A percentile compares a stretch with the other conserved stretches of the same genome.
phyloP scores from a whole-genome alignment of 2,113 vertebrate species.

The Notiomystis cincta region DNA sequence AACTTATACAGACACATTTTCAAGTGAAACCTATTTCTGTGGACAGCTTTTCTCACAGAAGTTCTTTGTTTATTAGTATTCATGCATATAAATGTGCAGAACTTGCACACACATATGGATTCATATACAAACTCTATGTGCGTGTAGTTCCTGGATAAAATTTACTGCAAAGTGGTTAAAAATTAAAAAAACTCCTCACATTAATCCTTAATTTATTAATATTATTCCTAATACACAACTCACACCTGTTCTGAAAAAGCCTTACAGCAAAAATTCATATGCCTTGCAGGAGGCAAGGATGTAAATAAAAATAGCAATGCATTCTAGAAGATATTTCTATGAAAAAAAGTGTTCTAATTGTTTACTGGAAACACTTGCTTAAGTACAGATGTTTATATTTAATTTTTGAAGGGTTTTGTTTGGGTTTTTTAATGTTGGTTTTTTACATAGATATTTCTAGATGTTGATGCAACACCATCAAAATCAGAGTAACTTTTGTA shows the following conservation, averaged over 20 bases:
- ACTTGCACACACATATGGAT: not conserved
- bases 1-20: not conserved
- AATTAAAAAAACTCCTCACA: not conserved
- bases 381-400: not conserved
- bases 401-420: not conserved
- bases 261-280: not conserved
- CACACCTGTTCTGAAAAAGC: slow-evolving; percentile 14
- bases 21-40: not conserved
- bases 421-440: rapidly evolving
- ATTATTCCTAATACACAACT: slow-evolving; percentile 25
- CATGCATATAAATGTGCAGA: not conserved
- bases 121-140: not conserved
- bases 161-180: not conserved
- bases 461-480: not conserved
- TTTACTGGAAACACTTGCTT: not conserved
- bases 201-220: not conserved
- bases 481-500: not conserved
- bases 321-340: not conserved
- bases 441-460: not conserved
- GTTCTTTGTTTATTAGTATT: not conserved
- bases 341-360: not conserved
- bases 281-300: not conserved
- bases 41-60: slow-evolving; percentile 22
- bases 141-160: not conserved
- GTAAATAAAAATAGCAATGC: not conserved